Base-by-base conservation (phyloP, 2,888 invertebrate genomes). In the Ormyrus pomaceus region DNA sequence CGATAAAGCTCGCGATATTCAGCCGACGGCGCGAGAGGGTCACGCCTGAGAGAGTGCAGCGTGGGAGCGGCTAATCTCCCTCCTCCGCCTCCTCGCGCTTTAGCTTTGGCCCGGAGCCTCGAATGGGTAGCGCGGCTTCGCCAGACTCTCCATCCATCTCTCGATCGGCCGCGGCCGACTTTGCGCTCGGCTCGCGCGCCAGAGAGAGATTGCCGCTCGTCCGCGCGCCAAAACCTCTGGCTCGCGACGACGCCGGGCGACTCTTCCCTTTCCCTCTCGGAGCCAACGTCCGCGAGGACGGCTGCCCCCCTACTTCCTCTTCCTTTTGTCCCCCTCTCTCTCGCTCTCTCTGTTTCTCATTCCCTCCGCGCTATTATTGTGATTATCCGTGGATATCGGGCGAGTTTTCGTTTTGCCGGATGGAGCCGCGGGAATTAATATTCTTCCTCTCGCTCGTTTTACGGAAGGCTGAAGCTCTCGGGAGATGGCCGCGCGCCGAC, bases 31-130 rank as follows among this genome's bases (percentile, higher is more conserved):
- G n/a, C 74, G 70, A 79, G 70, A 79, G 85, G 86, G 88, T 88
- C 87, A 87, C 86, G 89, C 88, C 87, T 87, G 88, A 87, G 88
- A 87, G 88, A 89, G 88, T 87, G 87, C 86, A 87, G 88, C 89
- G 89, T 89, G 89, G 89, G 89, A 89, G 89, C 88, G 87, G 87
- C 85, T 85, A 79, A 75, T 75, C 70, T 69, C 58, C 34, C 65
- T 64, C 56, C 48, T 51, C 56, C 64, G 13, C 19, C 62, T 55
- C 19, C 61, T 13, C 66, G 45, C 66, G n/a, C 62, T 9, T 68
- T 4, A 10, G 8, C 50, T n/a, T n/a, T 46, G 5, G 46, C 46
- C 8, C 46, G 10, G 9, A 45, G 45, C 45, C 46, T 46, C 10
- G 46, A 6, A 56, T 10, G 6, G 6, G n/a, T 56, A 56, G 11